Base-by-base conservation (phyloP, 2,797 vertebrate species). In the Ctenopoma multispine region DNA sequence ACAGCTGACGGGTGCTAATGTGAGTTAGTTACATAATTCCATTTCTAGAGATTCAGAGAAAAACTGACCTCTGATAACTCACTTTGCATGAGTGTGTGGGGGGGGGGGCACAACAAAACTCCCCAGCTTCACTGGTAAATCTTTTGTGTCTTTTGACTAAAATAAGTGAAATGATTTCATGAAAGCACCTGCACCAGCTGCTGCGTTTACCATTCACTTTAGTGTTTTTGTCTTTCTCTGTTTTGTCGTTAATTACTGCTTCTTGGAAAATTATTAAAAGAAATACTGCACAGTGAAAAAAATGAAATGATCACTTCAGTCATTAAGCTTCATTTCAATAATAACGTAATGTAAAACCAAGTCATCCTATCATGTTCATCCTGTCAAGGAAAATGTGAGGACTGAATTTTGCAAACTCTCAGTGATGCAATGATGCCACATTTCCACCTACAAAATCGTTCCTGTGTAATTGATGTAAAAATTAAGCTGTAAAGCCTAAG, bases 21-120 rank as follows among this genome's bases (percentile, higher is more conserved):
- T 82, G 72, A 86, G 64, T 73, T 51, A 65, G 75, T 90, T 91
- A 89, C 67, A 80, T 91, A 91, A 92, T 87, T 75, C 82, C 80
- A 87, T 87, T 88, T 86, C 61, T 60, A 81, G 70, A 84, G 64
- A 78, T 74, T 80, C 82, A 73, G 69, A 83, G 72, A 77, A 84
- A 81, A 51, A 63, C 67, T 75, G 80, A 72, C 70, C 71, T 78
- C 63, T 71, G 51, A 50, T 62, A 68, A 54, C 50, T 40, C 51
- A 47, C 51, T 48, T 46, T 71, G 31, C 21, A 5, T 21, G 13
- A n/a, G n/a, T n/a, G n/a, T n/a, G n/a, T n/a, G 24, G 53, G 47
- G 29, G 11, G 11, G 36, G 56, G 51, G 60, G 51, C 55, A 60
- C 24, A 31, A 48, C 60, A 63, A 69, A 5, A 34, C 12, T n/a